Evolutionary conservation across 2,797 vertebrate species (phyloP).

Genomic region (Amazonetta brasiliensis): DNA sequence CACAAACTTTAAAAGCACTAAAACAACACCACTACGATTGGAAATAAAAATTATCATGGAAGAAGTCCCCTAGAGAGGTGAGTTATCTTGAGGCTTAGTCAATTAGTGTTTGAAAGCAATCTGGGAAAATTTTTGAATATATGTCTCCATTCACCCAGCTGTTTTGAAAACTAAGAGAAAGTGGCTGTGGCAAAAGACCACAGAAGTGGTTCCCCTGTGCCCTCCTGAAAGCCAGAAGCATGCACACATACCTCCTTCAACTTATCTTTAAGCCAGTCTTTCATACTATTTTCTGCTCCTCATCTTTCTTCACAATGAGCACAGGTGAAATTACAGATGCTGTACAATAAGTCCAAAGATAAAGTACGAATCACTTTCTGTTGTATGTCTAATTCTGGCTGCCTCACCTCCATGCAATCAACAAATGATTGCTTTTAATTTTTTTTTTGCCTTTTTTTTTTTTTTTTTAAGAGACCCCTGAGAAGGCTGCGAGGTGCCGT

Average conservation of each 20-base stretch:
- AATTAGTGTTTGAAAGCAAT: background rate
- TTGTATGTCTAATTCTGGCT: background rate
- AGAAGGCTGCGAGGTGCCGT: conserved; percentile 85
- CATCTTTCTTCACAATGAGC: background rate
- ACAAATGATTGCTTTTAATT: background rate
- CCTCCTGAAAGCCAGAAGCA: background rate
- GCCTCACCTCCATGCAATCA: background rate
- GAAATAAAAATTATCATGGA: conserved; percentile 1
- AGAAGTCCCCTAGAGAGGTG: background rate
- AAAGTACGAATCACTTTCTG: background rate
- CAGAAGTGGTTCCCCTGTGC: background rate
- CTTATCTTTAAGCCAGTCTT: background rate
- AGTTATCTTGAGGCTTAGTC: background rate
- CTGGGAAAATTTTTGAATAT: background rate
- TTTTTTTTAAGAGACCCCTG: conserved; percentile 64
- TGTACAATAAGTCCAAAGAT: background rate
- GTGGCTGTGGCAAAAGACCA: background rate
- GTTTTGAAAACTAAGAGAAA: background rate
- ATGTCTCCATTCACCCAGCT: background rate
- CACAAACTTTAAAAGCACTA: conserved; percentile 8
- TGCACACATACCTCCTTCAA: background rate
- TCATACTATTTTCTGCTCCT: background rate
- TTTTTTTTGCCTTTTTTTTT: conserved; percentile 55
- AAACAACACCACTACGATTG: background rate
- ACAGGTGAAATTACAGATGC: background rate